Base-by-base conservation (phyloP, 1,140 invertebrate genomes). In the Linepithema humile region DNA sequence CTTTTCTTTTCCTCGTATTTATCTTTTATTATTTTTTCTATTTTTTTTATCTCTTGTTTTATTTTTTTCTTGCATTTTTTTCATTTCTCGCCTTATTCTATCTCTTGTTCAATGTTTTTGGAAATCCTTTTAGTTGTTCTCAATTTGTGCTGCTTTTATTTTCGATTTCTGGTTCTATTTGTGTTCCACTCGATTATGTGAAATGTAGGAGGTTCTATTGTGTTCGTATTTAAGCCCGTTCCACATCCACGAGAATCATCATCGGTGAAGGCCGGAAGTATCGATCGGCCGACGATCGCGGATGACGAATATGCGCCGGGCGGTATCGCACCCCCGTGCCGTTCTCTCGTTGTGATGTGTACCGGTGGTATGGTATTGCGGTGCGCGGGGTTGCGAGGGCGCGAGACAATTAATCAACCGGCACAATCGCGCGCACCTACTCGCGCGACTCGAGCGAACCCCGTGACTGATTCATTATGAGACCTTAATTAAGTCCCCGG, bases 381-480 rank as follows among this genome's bases (percentile, higher is more conserved):
- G 32, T 15, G 48, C 32, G 62, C 40, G 53, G 45, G 48, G 32
- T 23, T 20, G 62, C 38, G 62, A 26, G 45, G 80, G 26, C 12
- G 12, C 64, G 50, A 87, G 88, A 91, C 91, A 89, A 93, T 93
- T 92, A 92, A 93, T 93, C 92, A 91, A 87, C 45, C 72, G 82
- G 82, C 90, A 87, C 89, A 86, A 85, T 85, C 80, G 85, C 82
- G 72, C 85, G 82, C 86, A 85, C 73, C 88, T 80, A 80, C 35
- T 80, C 64, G 73, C 59, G 82, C 82, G 88, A 60, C 35, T 55
- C 45, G 5, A 15, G 35, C 85, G 67, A 80, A 70, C 48, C 45
- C 84, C 91, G 89, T 91, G 90, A 93, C 92, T 91, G 91, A 93
- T 92, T 92, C 91, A 92, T 92, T 93, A 92, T 91, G 89, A 91